Conservation (phyloP, 2,113 vertebrate species). For the Ceratotherium simum region DNA sequence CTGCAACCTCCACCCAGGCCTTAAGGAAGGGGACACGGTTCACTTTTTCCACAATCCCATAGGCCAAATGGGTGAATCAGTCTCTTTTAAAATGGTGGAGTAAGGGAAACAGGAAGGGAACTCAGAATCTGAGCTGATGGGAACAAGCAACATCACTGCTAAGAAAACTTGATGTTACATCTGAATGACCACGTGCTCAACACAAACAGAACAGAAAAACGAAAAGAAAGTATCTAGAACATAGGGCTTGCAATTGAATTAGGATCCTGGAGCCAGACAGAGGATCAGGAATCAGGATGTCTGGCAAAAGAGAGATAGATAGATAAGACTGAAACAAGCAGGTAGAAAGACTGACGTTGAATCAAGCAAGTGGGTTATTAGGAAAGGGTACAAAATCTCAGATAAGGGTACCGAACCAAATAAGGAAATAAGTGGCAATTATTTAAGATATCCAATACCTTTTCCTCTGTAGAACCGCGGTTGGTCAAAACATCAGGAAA, state of each 20-base stretch:
- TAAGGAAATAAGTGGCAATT: neutral
- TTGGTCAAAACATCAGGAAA: neutral
- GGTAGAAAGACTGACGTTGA: neutral
- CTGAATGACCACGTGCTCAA: neutral
- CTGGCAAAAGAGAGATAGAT: neutral
- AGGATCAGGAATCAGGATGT: neutral
- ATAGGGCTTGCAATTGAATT: neutral
- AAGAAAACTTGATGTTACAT: neutral
- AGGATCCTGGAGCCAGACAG: neutral
- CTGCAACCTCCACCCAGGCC: neutral
- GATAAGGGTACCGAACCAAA: neutral
- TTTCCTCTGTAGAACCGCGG: neutral
- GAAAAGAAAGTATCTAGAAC: neutral
- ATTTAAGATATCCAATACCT: neutral
- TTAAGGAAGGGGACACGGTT: neutral
- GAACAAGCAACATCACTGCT: neutral
- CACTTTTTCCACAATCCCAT: neutral
- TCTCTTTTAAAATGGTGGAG: neutral
- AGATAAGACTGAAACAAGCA: neutral
- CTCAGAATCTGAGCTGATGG: neutral
- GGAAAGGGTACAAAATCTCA: neutral
- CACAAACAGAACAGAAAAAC: neutral
- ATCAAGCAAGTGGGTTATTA: neutral
- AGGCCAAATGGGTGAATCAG: neutral
- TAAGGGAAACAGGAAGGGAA: neutral